Evolutionary conservation across 2,888 invertebrate genomes (phyloP).

Genomic region (Sphaerophoria taeniata): DNA sequence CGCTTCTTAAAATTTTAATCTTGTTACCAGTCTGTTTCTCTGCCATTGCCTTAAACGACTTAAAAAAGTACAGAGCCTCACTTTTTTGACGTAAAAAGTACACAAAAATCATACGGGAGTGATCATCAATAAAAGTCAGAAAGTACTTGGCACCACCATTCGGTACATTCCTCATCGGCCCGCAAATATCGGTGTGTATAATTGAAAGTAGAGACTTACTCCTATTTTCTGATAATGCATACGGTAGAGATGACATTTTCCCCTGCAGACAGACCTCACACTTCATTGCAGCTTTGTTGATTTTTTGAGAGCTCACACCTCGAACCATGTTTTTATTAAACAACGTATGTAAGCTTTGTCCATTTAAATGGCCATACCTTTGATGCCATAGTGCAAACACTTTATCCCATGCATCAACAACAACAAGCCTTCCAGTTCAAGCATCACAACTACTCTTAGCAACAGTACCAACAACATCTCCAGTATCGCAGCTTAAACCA

Average conservation of each 20-base stretch:
- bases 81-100: constrained; percentile 54
- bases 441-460: background rate
- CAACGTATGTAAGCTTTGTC: constrained; percentile 21
- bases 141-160: constrained; percentile 52
- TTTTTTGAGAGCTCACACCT: constrained; percentile 26
- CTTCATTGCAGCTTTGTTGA: constrained; percentile 20
- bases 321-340: constrained; percentile 41
- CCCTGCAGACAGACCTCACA: constrained; percentile 16
- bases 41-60: constrained; percentile 40
- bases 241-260: constrained; percentile 23
- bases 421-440: background rate
- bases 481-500: no score
- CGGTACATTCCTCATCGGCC: no score
- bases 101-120: constrained; percentile 41
- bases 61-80: constrained; percentile 24
- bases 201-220: no score
- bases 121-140: constrained; percentile 33
- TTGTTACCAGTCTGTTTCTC: constrained; percentile 39
- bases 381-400: constrained; percentile 33
- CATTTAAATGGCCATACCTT: constrained; percentile 40
- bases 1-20: constrained; percentile 43
- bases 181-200: no score
- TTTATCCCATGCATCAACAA: constrained; percentile 4
- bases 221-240: background rate
- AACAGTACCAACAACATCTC: constrained; percentile 1